These are phyloP conservation scores for Eptesicus fuscus DNA, from an alignment of 2,113 vertebrate species.

Conservation along the genomic window DNA sequence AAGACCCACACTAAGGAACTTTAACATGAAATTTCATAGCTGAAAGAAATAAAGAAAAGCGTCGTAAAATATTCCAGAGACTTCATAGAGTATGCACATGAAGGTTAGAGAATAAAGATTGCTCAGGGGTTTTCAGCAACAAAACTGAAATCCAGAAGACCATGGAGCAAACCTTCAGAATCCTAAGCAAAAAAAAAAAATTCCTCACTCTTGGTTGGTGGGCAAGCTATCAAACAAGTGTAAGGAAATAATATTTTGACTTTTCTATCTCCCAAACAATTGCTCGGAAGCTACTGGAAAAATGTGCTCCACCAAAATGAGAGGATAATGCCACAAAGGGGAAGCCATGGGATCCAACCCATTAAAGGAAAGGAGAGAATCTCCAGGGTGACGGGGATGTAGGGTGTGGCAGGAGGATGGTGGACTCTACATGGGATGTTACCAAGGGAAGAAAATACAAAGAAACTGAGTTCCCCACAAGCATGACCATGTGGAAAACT, in stretches of 20 bases:
- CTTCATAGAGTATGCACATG: no score
- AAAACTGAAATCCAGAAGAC: neutral
- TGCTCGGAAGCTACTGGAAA: slow-evolving; percentile 11
- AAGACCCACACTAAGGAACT: neutral
- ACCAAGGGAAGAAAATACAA: neutral
- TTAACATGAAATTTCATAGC: neutral
- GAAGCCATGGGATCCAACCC: neutral
- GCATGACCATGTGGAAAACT: neutral
- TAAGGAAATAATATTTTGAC: neutral
- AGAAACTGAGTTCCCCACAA: neutral
- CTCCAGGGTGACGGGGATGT: neutral
- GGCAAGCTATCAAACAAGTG: neutral
- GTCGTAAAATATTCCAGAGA: neutral
- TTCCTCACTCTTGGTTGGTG: no score
- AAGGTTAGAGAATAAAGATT: neutral
- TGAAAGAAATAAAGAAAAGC: neutral
- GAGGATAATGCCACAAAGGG: neutral
- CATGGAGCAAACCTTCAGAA: neutral
- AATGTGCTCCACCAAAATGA: neutral
- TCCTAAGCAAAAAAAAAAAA: neutral
- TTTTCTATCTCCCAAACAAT: neutral
- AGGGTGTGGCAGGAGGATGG: no score
- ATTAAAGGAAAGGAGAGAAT: neutral
- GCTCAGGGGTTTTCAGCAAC: neutral
- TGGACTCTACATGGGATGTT: neutral